These are phyloP conservation scores for Perognathus longimembris DNA, from an alignment of 2,113 vertebrate species.

Conservation along the genomic window DNA sequence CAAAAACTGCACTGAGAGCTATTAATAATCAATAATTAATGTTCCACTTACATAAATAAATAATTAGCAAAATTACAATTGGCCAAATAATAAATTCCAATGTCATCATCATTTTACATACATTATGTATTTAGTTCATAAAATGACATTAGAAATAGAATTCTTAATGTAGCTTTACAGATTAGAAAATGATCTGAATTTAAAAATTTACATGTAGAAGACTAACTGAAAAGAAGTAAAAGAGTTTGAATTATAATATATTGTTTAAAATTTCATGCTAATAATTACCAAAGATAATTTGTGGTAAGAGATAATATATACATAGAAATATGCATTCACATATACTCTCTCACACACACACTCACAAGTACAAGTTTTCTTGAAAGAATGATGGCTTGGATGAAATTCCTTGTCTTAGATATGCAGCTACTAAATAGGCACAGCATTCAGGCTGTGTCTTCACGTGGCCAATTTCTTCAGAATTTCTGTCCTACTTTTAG, in stretches of 20 bases:
- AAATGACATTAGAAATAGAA: neutral
- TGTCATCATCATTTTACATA: neutral
- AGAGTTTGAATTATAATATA: neutral
- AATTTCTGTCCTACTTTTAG: neutral
- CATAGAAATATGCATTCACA: neutral
- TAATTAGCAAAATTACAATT: neutral
- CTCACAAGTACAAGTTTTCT: neutral
- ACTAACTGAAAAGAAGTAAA: constrained; percentile 18
- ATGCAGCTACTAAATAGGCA: neutral
- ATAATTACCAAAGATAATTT: constrained; percentile 23
- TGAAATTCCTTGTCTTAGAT: neutral
- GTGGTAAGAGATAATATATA: neutral
- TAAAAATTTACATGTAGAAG: neutral
- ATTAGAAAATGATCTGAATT: neutral
- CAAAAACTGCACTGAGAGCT: neutral
- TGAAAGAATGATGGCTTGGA: neutral
- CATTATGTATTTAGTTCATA: neutral
- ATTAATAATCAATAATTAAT: neutral
- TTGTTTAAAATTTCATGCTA: neutral
- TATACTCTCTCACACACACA: neutral
- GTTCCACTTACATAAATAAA: neutral
- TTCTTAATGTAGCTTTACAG: neutral
- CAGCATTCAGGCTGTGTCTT: neutral
- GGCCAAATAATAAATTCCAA: neutral
- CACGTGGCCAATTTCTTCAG: neutral